These are phyloP conservation scores for Casuarius casuarius DNA, from an alignment of 2,113 vertebrate genomes.

Conservation along the genomic window DNA sequence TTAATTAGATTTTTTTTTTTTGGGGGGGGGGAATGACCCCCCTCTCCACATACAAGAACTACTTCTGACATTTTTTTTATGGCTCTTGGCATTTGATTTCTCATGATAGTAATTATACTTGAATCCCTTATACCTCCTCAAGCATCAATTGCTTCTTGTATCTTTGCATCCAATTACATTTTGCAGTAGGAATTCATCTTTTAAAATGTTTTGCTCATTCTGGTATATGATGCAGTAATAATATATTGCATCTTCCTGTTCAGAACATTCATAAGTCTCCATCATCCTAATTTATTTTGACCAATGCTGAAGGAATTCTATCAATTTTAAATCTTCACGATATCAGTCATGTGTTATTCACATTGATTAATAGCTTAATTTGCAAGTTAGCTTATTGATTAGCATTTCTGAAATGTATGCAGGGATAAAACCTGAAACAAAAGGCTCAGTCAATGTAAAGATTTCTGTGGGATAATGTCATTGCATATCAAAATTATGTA, in stretches of 20 bases:
- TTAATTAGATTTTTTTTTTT: background rate
- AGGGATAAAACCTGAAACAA: background rate
- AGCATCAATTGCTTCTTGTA: background rate
- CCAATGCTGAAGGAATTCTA: background rate
- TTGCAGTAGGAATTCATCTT: background rate
- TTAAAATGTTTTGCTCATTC: background rate
- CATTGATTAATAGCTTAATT: background rate
- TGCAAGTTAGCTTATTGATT: background rate
- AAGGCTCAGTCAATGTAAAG: background rate
- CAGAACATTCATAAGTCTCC: background rate
- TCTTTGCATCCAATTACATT: background rate
- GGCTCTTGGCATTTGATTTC: background rate
- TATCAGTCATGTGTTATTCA: background rate
- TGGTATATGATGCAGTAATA: background rate
- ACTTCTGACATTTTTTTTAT: background rate
- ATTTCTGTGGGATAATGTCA: background rate
- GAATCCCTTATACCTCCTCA: background rate
- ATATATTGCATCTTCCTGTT: background rate
- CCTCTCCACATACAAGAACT: background rate
- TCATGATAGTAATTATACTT: background rate
- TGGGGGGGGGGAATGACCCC: background rate
- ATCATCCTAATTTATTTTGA: background rate
- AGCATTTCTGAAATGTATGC: background rate
- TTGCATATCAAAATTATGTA: background rate
- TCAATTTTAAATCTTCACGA: background rate